Percentiles rank a stretch among this genome's conserved stretches.
Evolutionary conservation across 1,140 invertebrate species (phyloP).

Genomic region (Aleiodes sp.): DNA sequence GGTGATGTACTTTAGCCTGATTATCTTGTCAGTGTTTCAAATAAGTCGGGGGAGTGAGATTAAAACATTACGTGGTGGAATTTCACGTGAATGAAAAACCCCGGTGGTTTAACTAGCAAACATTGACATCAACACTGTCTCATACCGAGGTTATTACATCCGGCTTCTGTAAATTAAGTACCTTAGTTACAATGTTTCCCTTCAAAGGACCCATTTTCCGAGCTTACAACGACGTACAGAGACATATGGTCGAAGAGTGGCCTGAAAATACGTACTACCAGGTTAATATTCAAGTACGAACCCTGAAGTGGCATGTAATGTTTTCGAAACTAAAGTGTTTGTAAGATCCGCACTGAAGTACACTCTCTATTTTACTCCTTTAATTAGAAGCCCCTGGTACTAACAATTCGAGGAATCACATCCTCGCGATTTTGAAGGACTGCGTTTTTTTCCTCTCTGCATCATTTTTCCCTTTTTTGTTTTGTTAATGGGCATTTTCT

Average conservation of each 20-base stretch:
- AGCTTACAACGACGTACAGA: background rate
- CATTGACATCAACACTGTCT: slow-evolving; percentile 2
- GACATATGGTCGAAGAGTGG: no score
- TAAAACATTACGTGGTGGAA: background rate
- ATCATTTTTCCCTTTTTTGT: no score
- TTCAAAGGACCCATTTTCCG: background rate
- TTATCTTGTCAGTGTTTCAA: background rate
- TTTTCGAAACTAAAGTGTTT: background rate
- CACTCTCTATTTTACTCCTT: background rate
- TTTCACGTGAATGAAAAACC: background rate
- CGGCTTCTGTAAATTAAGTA: background rate
- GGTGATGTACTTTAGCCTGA: no score
- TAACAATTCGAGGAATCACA: no score
- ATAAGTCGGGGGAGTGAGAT: background rate
- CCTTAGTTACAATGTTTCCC: background rate
- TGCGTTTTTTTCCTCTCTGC: no score
- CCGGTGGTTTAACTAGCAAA: background rate
- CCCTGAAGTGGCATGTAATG: background rate
- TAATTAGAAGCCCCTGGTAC: background rate
- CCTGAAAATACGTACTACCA: background rate
- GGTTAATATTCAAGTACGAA: background rate
- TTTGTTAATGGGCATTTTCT: no score
- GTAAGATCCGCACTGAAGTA: background rate
- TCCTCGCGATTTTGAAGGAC: no score
- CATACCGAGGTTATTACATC: background rate